Conservation (phyloP, 2,797 vertebrate genomes). For the Potorous gilbertii region DNA sequence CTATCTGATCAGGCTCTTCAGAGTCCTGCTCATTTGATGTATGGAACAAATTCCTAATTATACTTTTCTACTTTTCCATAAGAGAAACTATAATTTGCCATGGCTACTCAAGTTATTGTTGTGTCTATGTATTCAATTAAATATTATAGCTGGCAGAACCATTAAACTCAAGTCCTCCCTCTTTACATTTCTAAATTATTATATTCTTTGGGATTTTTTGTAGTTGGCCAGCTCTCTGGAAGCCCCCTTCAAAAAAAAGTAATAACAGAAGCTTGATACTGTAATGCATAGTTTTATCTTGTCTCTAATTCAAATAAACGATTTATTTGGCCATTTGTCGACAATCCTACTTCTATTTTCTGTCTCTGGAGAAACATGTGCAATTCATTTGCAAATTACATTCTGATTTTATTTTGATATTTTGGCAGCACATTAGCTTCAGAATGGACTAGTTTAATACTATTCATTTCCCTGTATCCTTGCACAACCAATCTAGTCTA, state of each 20-base stretch:
- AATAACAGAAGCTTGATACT: neutral
- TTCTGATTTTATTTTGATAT: constrained; percentile 11
- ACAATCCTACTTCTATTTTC: neutral
- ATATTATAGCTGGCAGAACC: neutral
- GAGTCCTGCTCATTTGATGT: neutral
- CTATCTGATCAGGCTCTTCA: neutral
- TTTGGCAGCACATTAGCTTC: neutral
- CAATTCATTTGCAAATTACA: constrained; percentile 21
- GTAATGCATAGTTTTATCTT: constrained; percentile 25
- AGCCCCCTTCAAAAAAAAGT: neutral
- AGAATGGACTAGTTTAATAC: neutral
- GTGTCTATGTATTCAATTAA: neutral
- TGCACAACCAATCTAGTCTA: neutral
- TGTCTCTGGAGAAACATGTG: neutral
- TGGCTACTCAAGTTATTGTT: neutral
- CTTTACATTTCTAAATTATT: neutral
- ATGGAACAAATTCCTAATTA: neutral
- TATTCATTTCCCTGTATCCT: constrained; percentile 22
- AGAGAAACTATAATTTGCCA: neutral
- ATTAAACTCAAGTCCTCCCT: neutral
- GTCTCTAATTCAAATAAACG: neutral
- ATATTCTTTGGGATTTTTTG: neutral
- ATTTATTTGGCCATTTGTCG: constrained; percentile 40
- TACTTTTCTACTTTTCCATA: neutral
- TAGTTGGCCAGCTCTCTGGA: neutral